Evolutionary conservation across 2,888 invertebrate species (phyloP).

Genomic region (Schizotus pectinicornis): DNA sequence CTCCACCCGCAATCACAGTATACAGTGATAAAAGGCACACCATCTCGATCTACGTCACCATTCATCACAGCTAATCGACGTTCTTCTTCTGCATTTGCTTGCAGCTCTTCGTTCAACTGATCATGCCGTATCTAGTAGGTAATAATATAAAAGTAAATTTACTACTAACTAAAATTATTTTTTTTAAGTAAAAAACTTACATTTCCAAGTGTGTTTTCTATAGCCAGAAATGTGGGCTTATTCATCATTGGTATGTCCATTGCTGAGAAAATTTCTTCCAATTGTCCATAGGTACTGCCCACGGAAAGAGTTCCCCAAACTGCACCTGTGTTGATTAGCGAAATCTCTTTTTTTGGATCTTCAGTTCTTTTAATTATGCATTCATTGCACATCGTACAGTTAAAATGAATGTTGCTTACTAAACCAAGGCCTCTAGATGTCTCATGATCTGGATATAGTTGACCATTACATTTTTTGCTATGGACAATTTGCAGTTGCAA

Average conservation of each 20-base stretch:
- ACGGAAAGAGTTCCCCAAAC: slow-evolving; percentile 27
- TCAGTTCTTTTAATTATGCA: not conserved
- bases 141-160: too few species aligned
- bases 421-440: not conserved
- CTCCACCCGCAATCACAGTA: not conserved
- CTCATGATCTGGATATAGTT: too few species aligned
- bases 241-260: slow-evolving; percentile 9
- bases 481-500: too few species aligned
- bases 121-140: not conserved
- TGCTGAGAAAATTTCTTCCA: slow-evolving; percentile 9
- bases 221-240: not conserved
- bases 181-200: not conserved
- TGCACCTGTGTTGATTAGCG: slow-evolving; percentile 1
- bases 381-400: slow-evolving; percentile 1
- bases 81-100: not conserved
- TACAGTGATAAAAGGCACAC: not conserved
- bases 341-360: slow-evolving; percentile 3
- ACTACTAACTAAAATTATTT: too few species aligned
- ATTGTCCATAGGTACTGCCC: slow-evolving; percentile 22
- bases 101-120: not conserved
- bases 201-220: not conserved
- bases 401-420: not conserved
- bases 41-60: not conserved
- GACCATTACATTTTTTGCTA: too few species aligned
- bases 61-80: not conserved